Base-by-base conservation (phyloP, 1,140 invertebrate species). In the Leucophenga varia region DNA sequence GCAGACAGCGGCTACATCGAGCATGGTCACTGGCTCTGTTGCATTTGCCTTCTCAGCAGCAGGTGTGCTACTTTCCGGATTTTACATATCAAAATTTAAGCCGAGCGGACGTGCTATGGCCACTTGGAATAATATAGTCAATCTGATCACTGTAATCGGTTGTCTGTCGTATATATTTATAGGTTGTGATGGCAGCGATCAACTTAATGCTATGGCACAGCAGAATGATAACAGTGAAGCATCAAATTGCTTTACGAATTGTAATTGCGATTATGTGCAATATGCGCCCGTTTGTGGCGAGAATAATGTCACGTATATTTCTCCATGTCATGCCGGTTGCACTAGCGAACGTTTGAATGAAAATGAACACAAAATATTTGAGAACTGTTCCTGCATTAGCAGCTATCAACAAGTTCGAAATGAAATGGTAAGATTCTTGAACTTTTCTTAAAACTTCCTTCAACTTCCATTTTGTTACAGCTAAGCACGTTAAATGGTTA, bases 281-380 rank as follows among this genome's bases (percentile, higher is more conserved):
- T 87, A 85, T 58, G 82, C 83, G 54, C 86, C 86, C 0, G 83
- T 87, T 14, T 87, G 85, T 61, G 80, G 82, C 4, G 74, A 79
- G 19, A 76, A 79, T 19, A 77, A 79, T 6, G 64, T 72, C 5
- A 85, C 82, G 10, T 87, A 81, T 57, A 86, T 86, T 60, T 87
- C 85, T 0, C 80, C 86, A 6, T 88, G 86, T 58, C 84, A 87
- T 64, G 86, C 86, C 31, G 86, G 86, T 1, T 88, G 86, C 58
- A 68, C 64, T 2, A 45, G 60, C 19, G 54, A 68, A 16, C 45
- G 42, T 7, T 53, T 52, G n/a, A 53, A 55, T 22, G 47, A 52
- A 0, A 57, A 74, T 31, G 73, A 67, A 2, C 69, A 55, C 7
- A 74, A 65, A 31, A 72, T 77, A 43, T 72, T 44, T 20, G 57